Conservation (phyloP, 2,888 invertebrate species). For the Eupithecia centaureata region DNA sequence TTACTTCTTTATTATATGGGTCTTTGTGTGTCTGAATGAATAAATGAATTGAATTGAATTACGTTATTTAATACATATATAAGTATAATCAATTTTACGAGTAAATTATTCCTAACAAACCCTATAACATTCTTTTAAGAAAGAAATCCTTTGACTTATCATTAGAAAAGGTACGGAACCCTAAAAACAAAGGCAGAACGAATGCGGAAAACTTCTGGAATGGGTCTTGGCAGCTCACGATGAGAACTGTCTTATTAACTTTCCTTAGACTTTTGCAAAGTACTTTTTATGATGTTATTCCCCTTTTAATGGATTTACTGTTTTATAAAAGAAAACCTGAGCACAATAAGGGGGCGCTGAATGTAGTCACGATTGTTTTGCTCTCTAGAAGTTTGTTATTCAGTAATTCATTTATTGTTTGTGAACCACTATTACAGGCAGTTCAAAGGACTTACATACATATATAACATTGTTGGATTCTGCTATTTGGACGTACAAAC, state of each 20-base stretch:
- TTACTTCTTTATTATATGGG: too few relatives aligned
- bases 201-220: slow-evolving; percentile 66
- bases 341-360: slow-evolving; percentile 40
- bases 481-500: too few relatives aligned
- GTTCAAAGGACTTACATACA: too few relatives aligned
- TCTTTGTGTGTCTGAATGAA: too few relatives aligned
- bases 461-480: too few relatives aligned
- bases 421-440: too few relatives aligned
- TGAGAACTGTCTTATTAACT: slow-evolving; percentile 60
- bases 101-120: too few relatives aligned
- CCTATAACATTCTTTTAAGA: neutral
- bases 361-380: neutral
- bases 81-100: too few relatives aligned
- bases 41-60: too few relatives aligned
- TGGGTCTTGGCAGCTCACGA: slow-evolving; percentile 57
- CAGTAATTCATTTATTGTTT: too few relatives aligned
- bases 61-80: too few relatives aligned
- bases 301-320: slow-evolving; percentile 57
- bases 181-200: slow-evolving; percentile 60
- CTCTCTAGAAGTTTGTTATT: neutral
- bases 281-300: slow-evolving; percentile 55
- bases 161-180: slow-evolving; percentile 8
- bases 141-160: neutral
- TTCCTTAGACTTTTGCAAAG: slow-evolving; percentile 51
- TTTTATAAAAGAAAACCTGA: slow-evolving; percentile 47